Conservation (phyloP, 1,140 invertebrate genomes). For the Anastatus disparis region DNA sequence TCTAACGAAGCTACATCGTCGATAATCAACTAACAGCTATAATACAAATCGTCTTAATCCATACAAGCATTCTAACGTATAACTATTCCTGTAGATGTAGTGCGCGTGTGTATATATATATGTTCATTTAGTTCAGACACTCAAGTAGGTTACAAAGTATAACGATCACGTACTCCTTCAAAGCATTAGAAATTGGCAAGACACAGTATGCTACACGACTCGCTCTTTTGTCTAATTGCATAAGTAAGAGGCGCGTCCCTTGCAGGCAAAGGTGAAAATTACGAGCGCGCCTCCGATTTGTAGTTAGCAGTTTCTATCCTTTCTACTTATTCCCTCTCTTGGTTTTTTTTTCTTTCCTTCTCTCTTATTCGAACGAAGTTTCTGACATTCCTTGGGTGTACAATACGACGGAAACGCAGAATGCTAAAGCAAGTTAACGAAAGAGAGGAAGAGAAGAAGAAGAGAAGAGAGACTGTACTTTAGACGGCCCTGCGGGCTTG, state of each 20-base stretch:
- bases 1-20: too few species aligned
- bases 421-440: background rate
- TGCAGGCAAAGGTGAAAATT: conserved; percentile 41
- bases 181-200: background rate
- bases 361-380: conserved; percentile 20
- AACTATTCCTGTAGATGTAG: too few species aligned
- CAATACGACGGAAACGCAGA: too few species aligned
- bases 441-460: background rate
- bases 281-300: conserved; percentile 44
- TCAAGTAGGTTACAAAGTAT: background rate
- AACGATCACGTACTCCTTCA: conserved; percentile 13
- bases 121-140: too few species aligned
- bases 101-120: too few species aligned
- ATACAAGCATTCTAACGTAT: background rate
- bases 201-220: background rate
- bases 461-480: background rate
- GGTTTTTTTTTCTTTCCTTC: conserved; percentile 22
- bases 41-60: background rate
- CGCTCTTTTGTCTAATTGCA: conserved; percentile 25
- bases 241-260: conserved; percentile 2
- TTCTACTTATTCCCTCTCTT: too few species aligned
- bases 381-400: conserved; percentile 8
- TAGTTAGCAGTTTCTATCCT: conserved; percentile 44
- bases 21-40: too few species aligned
- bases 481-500: conserved; percentile 22